phyloP scores from a whole-genome alignment of 1,140 invertebrate genomes.

The Drosophila gunungcola region DNA sequence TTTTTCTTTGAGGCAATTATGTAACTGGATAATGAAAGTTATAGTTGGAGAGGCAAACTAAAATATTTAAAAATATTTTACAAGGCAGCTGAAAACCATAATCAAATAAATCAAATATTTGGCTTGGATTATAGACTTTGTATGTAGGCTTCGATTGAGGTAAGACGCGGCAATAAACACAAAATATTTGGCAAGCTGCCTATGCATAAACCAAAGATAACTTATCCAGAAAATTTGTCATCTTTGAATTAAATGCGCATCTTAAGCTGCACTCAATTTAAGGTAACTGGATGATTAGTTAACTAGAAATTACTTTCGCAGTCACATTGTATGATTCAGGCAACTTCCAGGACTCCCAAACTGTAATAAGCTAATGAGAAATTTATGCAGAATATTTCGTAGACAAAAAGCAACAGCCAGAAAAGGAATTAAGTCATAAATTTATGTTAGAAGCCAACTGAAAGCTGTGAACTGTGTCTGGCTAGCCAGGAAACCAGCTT shows the following conservation, averaged over 20 bases:
- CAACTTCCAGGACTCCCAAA: neutral
- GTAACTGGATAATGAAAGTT: slow-evolving; percentile 43
- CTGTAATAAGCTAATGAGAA: slow-evolving; percentile 47
- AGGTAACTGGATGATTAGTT: neutral
- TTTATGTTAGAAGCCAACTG: slow-evolving; percentile 62
- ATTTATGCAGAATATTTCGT: slow-evolving; percentile 45
- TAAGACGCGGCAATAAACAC: neutral
- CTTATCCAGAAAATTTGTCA: too few relatives aligned
- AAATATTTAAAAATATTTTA: slow-evolving; percentile 30
- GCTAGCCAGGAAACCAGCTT: slow-evolving; percentile 37
- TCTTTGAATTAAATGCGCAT: too few relatives aligned
- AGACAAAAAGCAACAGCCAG: slow-evolving; percentile 19
- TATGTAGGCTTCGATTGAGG: neutral
- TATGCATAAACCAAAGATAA: too few relatives aligned
- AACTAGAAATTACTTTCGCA: neutral
- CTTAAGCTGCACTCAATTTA: neutral
- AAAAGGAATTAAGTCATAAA: slow-evolving; percentile 67
- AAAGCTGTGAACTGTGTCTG: slow-evolving; percentile 64
- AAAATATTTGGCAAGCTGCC: neutral
- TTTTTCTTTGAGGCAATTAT: slow-evolving; percentile 14
- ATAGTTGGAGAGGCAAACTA: neutral
- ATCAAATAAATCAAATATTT: slow-evolving; percentile 23
- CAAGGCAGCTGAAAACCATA: slow-evolving; percentile 1
- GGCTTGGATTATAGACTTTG: neutral
- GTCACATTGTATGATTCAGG: neutral